These are phyloP conservation scores for Anarsia innoxiella DNA, from an alignment of 2,888 invertebrate species.

Conservation along the genomic window DNA sequence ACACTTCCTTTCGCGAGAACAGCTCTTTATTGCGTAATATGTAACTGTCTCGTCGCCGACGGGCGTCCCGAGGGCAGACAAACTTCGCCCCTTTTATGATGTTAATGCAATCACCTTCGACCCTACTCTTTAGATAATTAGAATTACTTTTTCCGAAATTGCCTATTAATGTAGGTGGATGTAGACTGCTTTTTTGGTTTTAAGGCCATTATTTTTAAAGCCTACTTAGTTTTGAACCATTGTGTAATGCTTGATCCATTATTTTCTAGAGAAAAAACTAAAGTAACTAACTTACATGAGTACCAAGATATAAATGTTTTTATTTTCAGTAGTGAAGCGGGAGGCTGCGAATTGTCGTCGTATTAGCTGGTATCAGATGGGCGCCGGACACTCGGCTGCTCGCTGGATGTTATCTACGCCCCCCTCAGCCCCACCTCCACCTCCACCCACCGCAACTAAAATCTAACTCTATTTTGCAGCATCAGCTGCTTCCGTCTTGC, in stretches of 20 bases:
- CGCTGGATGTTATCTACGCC: conserved; percentile 24
- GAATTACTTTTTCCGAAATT: conserved; percentile 74
- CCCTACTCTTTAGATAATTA: conserved; percentile 71
- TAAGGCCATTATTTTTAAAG: no score
- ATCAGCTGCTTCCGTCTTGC: conserved; percentile 25
- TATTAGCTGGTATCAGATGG: conserved; percentile 56
- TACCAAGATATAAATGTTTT: no score
- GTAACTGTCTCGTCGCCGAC: conserved; percentile 71
- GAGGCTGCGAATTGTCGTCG: conserved; percentile 61
- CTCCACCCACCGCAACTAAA: conserved; percentile 25
- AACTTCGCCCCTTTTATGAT: conserved; percentile 71
- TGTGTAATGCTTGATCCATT: no score
- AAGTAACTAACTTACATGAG: no score
- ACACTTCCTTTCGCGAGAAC: conserved; percentile 76
- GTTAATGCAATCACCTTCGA: conserved; percentile 70
- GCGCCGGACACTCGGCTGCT: conserved; percentile 32
- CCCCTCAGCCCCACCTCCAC: conserved; percentile 17
- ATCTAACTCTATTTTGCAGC: conserved; percentile 32
- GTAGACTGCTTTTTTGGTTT: no score
- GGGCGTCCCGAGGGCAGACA: conserved; percentile 64
- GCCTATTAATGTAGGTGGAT: conserved; percentile 74
- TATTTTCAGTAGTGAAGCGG: conserved; percentile 27
- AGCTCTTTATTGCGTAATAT: conserved; percentile 75
- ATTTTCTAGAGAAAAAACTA: no score
- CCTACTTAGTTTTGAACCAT: no score